A percentile compares a stretch with the other conserved stretches of the same genome.
Conservation (phyloP, 2,888 invertebrate species). For the Calliopum simillimum region DNA sequence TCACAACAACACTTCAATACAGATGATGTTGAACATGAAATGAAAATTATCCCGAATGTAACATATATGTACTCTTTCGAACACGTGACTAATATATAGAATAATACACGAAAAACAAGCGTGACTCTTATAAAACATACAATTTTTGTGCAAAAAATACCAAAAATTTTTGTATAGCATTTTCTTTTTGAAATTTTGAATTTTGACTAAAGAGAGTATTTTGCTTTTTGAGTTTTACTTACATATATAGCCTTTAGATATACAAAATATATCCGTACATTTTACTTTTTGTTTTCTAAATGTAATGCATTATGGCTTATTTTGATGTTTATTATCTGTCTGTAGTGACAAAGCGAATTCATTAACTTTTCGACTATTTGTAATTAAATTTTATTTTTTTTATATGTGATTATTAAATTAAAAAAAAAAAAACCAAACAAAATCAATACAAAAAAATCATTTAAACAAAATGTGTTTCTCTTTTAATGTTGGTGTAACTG, state of each 20-base stretch:
- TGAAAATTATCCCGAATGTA: slow-evolving; percentile 12
- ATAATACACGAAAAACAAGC: too few species aligned
- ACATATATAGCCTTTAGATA: too few species aligned
- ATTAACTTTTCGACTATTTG: slow-evolving; percentile 2
- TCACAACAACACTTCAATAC: slow-evolving; percentile 45
- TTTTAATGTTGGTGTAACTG: slow-evolving; percentile 1
- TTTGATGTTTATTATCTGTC: not conserved
- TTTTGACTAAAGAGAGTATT: too few species aligned
- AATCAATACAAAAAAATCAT: slow-evolving; percentile 6
- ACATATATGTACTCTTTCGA: slow-evolving; percentile 10
- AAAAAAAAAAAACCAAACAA: slow-evolving; percentile 20
- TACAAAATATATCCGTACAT: too few species aligned
- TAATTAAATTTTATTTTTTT: slow-evolving; percentile 30
- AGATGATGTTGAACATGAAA: slow-evolving; percentile 4
- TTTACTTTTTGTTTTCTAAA: too few species aligned
- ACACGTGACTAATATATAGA: not conserved
- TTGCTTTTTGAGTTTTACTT: too few species aligned
- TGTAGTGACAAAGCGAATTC: slow-evolving; percentile 14
- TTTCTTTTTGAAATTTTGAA: too few species aligned
- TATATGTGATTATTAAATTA: slow-evolving; percentile 31
- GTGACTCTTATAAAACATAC: too few species aligned
- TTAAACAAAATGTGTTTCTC: slow-evolving; percentile 26
- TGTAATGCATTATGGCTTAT: not conserved
- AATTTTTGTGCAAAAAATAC: too few species aligned
- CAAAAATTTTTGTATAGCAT: too few species aligned